These are phyloP conservation scores for Grantiella picta DNA, from an alignment of 2,113 vertebrate species.

Conservation along the genomic window DNA sequence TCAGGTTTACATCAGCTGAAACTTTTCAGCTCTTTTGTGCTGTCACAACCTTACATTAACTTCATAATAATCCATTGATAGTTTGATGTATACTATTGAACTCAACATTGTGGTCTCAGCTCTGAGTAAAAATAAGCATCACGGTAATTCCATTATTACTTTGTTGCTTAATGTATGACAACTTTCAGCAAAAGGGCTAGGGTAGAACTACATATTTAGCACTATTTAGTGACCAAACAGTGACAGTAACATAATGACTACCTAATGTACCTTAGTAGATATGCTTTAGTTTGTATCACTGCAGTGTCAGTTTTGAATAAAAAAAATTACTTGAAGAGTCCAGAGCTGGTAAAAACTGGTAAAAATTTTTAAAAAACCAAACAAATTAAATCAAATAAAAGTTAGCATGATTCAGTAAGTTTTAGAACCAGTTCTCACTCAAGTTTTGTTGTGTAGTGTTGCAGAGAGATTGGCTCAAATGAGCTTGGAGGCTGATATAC, in stretches of 20 bases:
- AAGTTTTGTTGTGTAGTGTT: neutral
- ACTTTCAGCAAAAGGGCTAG: neutral
- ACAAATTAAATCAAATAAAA: neutral
- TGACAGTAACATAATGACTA: neutral
- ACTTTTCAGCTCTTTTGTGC: neutral
- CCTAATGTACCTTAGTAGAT: neutral
- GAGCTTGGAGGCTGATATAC: too few relatives aligned
- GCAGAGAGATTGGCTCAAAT: too few relatives aligned
- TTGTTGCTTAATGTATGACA: neutral
- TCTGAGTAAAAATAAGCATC: neutral
- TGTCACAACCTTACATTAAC: neutral
- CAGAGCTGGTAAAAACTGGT: neutral
- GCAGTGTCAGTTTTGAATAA: neutral
- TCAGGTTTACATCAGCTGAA: neutral
- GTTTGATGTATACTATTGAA: neutral
- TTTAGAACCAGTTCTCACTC: neutral
- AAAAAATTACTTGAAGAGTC: neutral
- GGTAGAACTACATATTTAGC: neutral
- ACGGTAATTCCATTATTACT: neutral
- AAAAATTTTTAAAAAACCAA: neutral
- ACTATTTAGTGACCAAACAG: neutral
- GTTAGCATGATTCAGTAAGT: neutral
- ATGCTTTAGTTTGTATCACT: neutral
- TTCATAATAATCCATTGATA: neutral
- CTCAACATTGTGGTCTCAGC: neutral